phyloP scores from a whole-genome alignment of 2,888 invertebrate species.

The Calameuta filiformis region DNA sequence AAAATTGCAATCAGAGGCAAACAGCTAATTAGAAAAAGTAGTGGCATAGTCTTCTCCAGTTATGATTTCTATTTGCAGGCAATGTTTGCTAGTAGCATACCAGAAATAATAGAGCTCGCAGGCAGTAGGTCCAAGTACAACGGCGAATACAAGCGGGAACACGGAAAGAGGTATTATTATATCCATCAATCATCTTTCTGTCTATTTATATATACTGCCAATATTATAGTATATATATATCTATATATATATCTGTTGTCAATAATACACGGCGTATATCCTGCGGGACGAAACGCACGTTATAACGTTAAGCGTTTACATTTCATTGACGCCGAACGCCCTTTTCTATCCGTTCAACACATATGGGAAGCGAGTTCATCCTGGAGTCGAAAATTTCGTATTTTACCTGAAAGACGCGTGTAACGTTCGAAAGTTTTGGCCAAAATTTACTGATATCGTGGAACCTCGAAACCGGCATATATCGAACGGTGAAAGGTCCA shows the following conservation, averaged over 20 bases:
- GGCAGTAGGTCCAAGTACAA: constrained; percentile 99
- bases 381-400: too few species aligned
- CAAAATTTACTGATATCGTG: too few species aligned
- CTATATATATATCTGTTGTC: constrained; percentile 10
- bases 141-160: constrained; percentile 99
- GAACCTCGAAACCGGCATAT: too few species aligned
- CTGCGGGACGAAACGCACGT: too few species aligned
- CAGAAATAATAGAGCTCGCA: constrained; percentile 99
- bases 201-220: constrained; percentile 1
- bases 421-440: too few species aligned
- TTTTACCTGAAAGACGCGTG: too few species aligned
- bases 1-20: background rate
- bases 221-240: constrained; percentile 17
- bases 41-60: constrained; percentile 34
- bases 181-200: constrained; percentile 32
- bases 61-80: constrained; percentile 85
- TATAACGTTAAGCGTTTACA: too few species aligned
- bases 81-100: constrained; percentile 99
- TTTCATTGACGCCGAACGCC: too few species aligned
- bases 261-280: background rate
- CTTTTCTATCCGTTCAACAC: too few species aligned
- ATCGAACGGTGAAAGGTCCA: too few species aligned
- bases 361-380: too few species aligned
- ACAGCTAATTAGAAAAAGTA: background rate
- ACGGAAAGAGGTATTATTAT: constrained; percentile 93